Conservation (phyloP, 2,797 vertebrate species). For the Dermochelys coriacea region DNA sequence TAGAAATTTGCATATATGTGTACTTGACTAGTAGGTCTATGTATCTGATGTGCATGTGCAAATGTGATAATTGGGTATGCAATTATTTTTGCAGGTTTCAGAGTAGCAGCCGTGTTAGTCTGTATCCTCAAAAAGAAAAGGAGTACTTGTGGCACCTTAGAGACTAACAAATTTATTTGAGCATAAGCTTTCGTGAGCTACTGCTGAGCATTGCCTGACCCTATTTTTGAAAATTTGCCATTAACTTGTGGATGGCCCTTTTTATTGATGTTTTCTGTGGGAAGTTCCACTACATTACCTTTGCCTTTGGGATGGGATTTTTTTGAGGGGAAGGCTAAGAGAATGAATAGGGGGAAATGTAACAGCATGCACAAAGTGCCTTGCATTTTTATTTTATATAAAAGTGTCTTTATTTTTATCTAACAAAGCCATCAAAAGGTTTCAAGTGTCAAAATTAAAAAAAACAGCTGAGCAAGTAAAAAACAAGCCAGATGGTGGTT, state of each 20-base stretch:
- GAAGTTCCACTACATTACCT: background rate
- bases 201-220: background rate
- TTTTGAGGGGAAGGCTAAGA: background rate
- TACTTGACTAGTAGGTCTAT: background rate
- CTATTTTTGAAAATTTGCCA: background rate
- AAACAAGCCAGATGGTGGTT: background rate
- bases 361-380: accelerated
- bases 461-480: background rate
- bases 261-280: accelerated
- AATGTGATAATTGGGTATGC: background rate
- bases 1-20: background rate
- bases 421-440: background rate
- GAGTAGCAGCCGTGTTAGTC: too few species aligned
- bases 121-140: too few species aligned
- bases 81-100: background rate
- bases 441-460: accelerated
- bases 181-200: too few species aligned
- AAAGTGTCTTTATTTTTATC: background rate
- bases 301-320: background rate
- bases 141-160: too few species aligned
- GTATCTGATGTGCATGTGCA: background rate
- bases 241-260: background rate
- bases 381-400: background rate
- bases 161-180: too few species aligned
- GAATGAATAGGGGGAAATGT: background rate